Conservation (phyloP, 2,797 vertebrate genomes). For the Aerospiza tachiro region DNA sequence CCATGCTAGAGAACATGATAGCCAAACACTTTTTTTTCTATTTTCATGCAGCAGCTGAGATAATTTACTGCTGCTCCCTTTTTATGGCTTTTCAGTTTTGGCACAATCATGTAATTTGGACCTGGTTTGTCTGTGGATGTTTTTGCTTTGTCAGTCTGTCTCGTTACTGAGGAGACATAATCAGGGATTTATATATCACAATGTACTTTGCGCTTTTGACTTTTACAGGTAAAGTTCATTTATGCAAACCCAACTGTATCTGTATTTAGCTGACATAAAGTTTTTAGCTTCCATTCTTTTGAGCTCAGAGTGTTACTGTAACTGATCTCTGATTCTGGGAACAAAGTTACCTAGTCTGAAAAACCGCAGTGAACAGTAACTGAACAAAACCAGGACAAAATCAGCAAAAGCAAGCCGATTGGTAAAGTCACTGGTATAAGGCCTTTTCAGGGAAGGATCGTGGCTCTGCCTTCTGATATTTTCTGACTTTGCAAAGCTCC, state of each 20-base stretch:
- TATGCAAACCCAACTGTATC: not conserved
- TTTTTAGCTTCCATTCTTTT: not conserved
- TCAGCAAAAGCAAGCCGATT: not conserved
- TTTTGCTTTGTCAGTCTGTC: not conserved
- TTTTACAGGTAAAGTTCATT: not conserved
- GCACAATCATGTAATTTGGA: not conserved
- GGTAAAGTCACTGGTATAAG: not conserved
- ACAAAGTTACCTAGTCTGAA: not conserved
- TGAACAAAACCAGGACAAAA: not conserved
- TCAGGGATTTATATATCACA: not conserved
- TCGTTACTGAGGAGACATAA: not conserved
- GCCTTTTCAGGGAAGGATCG: not conserved
- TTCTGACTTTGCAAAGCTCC: not conserved
- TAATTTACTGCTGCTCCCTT: conserved; percentile 2
- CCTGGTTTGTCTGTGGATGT: not conserved
- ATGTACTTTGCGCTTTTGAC: not conserved
- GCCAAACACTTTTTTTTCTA: not conserved
- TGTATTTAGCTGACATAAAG: not conserved
- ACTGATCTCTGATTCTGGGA: not conserved
- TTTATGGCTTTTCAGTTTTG: not conserved
- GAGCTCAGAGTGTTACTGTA: not conserved
- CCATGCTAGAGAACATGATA: not conserved
- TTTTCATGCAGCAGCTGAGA: conserved; percentile 17
- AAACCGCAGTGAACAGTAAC: not conserved
- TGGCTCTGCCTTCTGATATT: not conserved